Base-by-base conservation (phyloP, 2,888 invertebrate species). In the Epinotia demarniana region DNA sequence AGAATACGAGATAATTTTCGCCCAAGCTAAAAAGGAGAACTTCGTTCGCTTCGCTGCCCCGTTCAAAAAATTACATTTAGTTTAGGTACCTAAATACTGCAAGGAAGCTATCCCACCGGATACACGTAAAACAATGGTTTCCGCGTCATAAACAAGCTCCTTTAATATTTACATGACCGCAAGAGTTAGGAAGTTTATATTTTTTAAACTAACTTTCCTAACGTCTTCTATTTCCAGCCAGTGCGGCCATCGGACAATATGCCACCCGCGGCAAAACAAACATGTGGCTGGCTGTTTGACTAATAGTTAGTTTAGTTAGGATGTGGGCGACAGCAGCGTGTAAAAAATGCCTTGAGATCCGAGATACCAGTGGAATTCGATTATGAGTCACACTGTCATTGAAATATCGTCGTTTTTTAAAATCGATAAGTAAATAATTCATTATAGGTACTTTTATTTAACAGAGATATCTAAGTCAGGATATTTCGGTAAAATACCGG, bases 281-380 rank as follows among this genome's bases (percentile, higher is more conserved):
- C 90, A 89, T 77, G 79, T 83, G 80, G 77, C 80, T 74, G 74
- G 75, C 75, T 78, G 75, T 79, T 79, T 79, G 77, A 73, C 73
- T 77, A 78, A 78, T 66, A 78, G 82, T 81, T 81, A 81, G 80
- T 79, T 75, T 75, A 67, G 79, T 77, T 72, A 84, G 84, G 86
- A 87, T 88, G 89, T 87, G 90, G 87, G 87, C 79, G 79, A 84
- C 86, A 85, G 87, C 85, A 86, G 82, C 83, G 84, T 78, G 82
- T 83, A 83, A 86, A 85, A 83, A 85, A 85, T 81, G 80, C 79
- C 77, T 78, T 66, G 73, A 75, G 76, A 71, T 75, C 43, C 46
- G 68, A 43, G 66, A 57, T 75, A 75, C 72, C 55, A 75, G 39
- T 67, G 49, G 71, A 60, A 66, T 55, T 72, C 75, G 67, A 39